Conservation (phyloP, 2,113 vertebrate genomes). For the Lethenteron camtschaticum region DNA sequence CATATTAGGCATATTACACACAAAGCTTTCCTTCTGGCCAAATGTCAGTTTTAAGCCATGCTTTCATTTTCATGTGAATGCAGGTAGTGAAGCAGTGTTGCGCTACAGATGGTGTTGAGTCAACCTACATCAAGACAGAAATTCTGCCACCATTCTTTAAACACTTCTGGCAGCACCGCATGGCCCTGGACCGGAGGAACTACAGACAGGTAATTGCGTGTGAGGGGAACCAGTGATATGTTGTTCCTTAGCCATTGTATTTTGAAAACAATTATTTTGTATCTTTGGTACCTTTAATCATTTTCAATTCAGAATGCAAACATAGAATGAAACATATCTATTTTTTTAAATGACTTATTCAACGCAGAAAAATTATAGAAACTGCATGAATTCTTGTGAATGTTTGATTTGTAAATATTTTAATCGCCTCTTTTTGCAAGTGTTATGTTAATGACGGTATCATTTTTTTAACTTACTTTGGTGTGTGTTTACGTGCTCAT, state of each 20-base stretch:
- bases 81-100: slow-evolving; percentile 98
- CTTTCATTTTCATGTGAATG: neutral
- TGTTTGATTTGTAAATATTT: neutral
- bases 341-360: neutral
- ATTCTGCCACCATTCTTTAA: slow-evolving; percentile 98
- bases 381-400: neutral
- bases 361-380: neutral
- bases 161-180: slow-evolving; percentile 97
- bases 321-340: neutral
- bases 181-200: slow-evolving; percentile 91
- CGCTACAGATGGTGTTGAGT: slow-evolving; percentile 90
- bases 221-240: too few relatives aligned
- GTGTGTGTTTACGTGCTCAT: too few relatives aligned
- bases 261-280: too few relatives aligned
- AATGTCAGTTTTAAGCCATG: too few relatives aligned
- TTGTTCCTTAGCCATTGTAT: too few relatives aligned
- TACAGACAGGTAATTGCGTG: slow-evolving; percentile 64
- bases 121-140: slow-evolving; percentile 97
- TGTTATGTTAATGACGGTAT: neutral
- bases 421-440: neutral
- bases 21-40: too few relatives aligned
- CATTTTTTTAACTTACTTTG: neutral
- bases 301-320: neutral
- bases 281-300: too few relatives aligned
- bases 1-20: too few relatives aligned